Percentiles rank a stretch among this genome's conserved stretches.
These are phyloP conservation scores for Litocranius walleri DNA, from an alignment of 2,113 vertebrate genomes.

Conservation along the genomic window DNA sequence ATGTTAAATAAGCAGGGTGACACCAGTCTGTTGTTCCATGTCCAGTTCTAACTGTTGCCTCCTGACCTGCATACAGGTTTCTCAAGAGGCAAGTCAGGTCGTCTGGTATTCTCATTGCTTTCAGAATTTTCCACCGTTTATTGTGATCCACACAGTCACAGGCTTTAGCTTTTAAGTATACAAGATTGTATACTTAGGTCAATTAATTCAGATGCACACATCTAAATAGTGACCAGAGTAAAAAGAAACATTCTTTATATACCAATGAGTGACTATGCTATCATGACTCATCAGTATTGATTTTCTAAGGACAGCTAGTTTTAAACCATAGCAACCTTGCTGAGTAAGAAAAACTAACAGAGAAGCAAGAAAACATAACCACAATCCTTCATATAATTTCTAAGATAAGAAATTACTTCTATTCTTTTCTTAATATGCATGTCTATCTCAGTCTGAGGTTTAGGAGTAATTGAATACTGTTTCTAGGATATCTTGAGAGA, in stretches of 20 bases:
- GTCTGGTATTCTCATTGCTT: too few relatives aligned
- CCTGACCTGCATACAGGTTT: too few relatives aligned
- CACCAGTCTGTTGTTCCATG: too few relatives aligned
- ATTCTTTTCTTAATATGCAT: neutral
- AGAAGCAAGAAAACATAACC: constrained; percentile 1
- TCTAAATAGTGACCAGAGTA: neutral
- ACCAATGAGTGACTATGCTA: neutral
- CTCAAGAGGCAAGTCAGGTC: too few relatives aligned
- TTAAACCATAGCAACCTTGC: neutral
- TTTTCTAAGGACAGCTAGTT: constrained; percentile 32
- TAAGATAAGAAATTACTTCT: constrained; percentile 19
- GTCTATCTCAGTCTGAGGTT: neutral
- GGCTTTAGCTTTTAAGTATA: neutral
- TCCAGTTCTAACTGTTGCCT: too few relatives aligned
- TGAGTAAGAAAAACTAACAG: constrained; percentile 27
- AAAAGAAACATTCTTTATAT: neutral
- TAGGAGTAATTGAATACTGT: neutral
- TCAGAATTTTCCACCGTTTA: too few relatives aligned
- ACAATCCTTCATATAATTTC: neutral
- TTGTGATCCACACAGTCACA: too few relatives aligned
- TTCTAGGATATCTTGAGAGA: neutral
- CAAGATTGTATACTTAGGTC: constrained; percentile 37
- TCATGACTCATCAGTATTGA: constrained; percentile 48
- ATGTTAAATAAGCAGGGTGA: too few relatives aligned
- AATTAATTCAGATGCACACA: constrained; percentile 2